A percentile compares a stretch with the other conserved stretches of the same genome.
Evolutionary conservation across 2,888 invertebrate species (phyloP).

Genomic region (Lepetodrilus schrolli): DNA sequence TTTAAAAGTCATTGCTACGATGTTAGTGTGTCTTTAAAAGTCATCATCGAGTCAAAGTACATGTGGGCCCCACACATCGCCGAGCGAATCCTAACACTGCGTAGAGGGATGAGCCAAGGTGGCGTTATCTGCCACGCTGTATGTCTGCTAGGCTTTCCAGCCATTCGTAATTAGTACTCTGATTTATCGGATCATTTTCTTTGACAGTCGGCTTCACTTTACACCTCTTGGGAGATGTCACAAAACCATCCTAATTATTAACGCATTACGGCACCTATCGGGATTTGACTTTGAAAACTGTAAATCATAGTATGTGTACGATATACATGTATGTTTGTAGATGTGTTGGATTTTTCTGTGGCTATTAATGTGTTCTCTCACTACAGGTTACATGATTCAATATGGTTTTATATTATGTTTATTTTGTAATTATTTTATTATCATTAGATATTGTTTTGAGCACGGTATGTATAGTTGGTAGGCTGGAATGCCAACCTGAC

Average conservation of each 20-base stretch:
- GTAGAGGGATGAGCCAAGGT: neutral
- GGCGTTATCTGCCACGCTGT: neutral
- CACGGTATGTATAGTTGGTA: no score
- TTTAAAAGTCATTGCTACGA: conserved; percentile 15
- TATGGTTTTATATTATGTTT: no score
- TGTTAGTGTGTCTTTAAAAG: conserved; percentile 19
- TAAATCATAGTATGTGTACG: no score
- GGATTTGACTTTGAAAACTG: no score
- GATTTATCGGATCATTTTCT: neutral
- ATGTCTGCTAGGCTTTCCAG: neutral
- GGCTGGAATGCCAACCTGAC: no score
- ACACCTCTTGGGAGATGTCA: neutral
- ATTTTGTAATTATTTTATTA: no score
- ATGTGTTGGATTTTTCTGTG: no score
- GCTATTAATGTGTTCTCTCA: no score
- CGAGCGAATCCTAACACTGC: neutral
- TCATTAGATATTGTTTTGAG: no score
- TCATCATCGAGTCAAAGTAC: neutral
- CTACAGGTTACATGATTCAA: no score
- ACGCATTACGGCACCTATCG: no score
- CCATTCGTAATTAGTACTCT: neutral
- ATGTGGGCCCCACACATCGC: conserved; percentile 8
- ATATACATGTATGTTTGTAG: no score
- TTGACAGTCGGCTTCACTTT: neutral
- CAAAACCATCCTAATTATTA: neutral